Evolutionary conservation across 2,888 invertebrate species (phyloP), one percentile per base, ranked within the genome.

Genomic region (Pseudoips prasinana): DNA sequence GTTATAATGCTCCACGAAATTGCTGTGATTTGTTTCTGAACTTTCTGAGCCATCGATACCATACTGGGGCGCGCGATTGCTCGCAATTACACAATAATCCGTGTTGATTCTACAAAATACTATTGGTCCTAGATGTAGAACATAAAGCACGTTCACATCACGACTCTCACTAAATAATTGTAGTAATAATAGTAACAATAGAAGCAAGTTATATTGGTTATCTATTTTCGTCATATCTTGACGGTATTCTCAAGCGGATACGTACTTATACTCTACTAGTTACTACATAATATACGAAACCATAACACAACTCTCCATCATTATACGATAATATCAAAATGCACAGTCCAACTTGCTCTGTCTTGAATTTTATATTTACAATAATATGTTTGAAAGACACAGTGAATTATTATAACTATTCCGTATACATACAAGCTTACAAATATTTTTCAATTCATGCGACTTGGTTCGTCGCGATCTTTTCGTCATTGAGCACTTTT

Each of bases 1-100:
- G 71, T 75, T 74, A 74, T 80, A 78, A 78, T 74, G 74, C 69
- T 58, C 55, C 62, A 72, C 72, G 62, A 78, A 77, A 86, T 85
- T 79, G 78, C 81, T 74, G 73, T 81, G 76, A 82, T 84, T 82
- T 75, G 76, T 70, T 72, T 70, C 54, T 73, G 67, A 69, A 66
- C 64, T 74, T 67, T 65, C 68, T 64, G 66, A 64, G 67, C 61
- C 60, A 66, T 74, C 74, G 72, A 79, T 74, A 64, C 60, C 39
- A 54, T 66, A 50, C 58, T 48, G 56, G 39, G 55, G 53, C 23
- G 53, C 23, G 30, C 58, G 65, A 69, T 72, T 69, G 68, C 49
- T 64, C 70, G 68, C 73, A 77, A 79, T 82, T 82, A 81, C 81
- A 73, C 75, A 75, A 78, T 73, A 69, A 68, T 57, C 67, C 61